phyloP scores from a whole-genome alignment of 2,113 vertebrate genomes.

The Picathartes gymnocephalus region DNA sequence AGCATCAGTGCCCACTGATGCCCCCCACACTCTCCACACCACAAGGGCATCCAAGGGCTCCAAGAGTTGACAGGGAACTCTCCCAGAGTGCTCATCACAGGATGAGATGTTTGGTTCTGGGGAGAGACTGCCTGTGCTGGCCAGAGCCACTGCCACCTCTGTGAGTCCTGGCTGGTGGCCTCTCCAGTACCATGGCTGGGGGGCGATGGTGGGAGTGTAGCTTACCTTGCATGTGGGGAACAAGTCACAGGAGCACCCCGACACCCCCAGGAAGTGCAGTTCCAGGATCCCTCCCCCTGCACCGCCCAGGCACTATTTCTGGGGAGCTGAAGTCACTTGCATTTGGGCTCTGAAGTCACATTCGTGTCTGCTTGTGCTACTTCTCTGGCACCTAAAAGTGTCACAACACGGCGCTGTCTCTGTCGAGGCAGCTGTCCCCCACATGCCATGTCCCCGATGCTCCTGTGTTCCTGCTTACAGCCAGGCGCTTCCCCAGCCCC shows the following conservation, averaged over 20 bases:
- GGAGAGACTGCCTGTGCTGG: not conserved
- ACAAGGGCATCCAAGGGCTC: not conserved
- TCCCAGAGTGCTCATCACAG: accelerated
- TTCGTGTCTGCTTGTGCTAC: not conserved
- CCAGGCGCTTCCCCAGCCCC: not conserved
- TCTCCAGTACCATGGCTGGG: not conserved
- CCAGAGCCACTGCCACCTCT: accelerated
- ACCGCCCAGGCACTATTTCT: not conserved
- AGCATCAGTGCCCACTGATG: not conserved
- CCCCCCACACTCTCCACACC: not conserved
- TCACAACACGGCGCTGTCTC: not conserved
- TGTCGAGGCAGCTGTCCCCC: not conserved
- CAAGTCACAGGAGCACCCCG: not conserved
- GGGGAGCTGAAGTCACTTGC: not conserved
- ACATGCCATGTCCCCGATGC: not conserved
- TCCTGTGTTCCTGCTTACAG: not conserved
- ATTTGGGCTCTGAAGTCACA: not conserved
- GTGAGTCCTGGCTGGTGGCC: not conserved
- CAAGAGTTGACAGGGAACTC: not conserved
- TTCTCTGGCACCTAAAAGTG: not conserved
- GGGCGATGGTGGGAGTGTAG: not conserved
- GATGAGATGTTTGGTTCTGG: not conserved
- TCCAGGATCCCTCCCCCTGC: not conserved
- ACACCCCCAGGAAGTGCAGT: not conserved
- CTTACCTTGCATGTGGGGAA: accelerated